A percentile compares a stretch with the other conserved stretches of the same genome.
Evolutionary conservation across 1,140 invertebrate genomes (phyloP).

Genomic region (Drosophila yakuba): DNA sequence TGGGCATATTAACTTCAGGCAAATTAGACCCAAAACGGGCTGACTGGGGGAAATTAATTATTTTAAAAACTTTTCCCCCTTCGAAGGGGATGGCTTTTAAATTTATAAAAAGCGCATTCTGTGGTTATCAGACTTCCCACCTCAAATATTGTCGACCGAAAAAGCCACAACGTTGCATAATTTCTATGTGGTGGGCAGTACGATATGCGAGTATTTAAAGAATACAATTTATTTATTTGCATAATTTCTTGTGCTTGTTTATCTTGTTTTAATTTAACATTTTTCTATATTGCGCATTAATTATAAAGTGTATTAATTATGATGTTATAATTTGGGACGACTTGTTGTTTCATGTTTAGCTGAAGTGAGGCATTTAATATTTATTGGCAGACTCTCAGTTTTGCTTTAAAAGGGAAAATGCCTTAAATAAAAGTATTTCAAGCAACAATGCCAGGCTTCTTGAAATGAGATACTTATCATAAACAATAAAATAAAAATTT

Average conservation of each 20-base stretch:
- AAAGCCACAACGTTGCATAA: constrained; percentile 31
- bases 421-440: too few species aligned
- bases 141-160: constrained; percentile 40
- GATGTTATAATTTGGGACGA: not conserved
- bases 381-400: too few species aligned
- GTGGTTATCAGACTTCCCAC: constrained; percentile 26
- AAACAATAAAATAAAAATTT: too few species aligned
- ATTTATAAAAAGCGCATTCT: constrained; percentile 23
- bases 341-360: not conserved
- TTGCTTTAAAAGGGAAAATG: too few species aligned
- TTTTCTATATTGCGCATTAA: not conserved
- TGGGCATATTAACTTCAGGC: constrained; percentile 52
- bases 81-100: constrained; percentile 14
- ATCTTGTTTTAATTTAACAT: not conserved
- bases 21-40: constrained; percentile 30
- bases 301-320: not conserved
- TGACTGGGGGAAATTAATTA: constrained; percentile 33
- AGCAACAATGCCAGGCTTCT: too few species aligned
- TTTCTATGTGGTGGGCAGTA: constrained; percentile 17
- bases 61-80: constrained; percentile 27
- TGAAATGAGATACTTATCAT: too few species aligned
- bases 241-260: not conserved
- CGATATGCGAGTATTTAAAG: constrained; percentile 19
- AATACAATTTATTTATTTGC: constrained; percentile 25
- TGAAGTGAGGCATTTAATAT: not conserved